Conservation (phyloP, 2,888 invertebrate genomes). For the Dioctria rufipes region DNA sequence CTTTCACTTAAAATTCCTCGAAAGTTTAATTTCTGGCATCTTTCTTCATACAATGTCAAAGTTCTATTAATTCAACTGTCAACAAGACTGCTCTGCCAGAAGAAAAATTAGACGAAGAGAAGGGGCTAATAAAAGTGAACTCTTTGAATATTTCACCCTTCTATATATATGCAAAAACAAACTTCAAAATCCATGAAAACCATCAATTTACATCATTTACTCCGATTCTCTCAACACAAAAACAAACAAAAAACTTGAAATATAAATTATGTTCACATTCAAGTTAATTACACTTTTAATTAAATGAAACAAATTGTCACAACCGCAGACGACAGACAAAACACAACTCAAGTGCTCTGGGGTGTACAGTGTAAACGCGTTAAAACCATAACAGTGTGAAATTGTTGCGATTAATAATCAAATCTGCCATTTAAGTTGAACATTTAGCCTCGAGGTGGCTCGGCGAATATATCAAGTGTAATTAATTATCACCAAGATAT, state of each 20-base stretch:
- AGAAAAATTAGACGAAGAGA: too few relatives aligned
- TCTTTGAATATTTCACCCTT: too few relatives aligned
- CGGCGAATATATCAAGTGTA: constrained; percentile 41
- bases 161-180: too few relatives aligned
- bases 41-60: too few relatives aligned
- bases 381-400: constrained; percentile 51
- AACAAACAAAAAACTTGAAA: not conserved
- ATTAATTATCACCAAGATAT: constrained; percentile 51
- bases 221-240: not conserved
- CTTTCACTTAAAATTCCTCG: too few relatives aligned
- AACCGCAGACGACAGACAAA: constrained; percentile 4
- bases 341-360: constrained; percentile 39
- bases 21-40: too few relatives aligned
- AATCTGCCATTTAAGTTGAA: constrained; percentile 47
- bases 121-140: too few relatives aligned
- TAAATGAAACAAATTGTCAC: constrained; percentile 52
- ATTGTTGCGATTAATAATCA: constrained; percentile 50
- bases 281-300: constrained; percentile 42
- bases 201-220: too few relatives aligned
- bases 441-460: constrained; percentile 39
- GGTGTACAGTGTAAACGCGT: constrained; percentile 19
- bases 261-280: constrained; percentile 42
- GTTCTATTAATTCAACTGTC: too few relatives aligned
- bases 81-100: too few relatives aligned
- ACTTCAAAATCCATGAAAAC: too few relatives aligned